phyloP scores from a whole-genome alignment of 2,888 invertebrate species.

The Xylophagus ater region DNA sequence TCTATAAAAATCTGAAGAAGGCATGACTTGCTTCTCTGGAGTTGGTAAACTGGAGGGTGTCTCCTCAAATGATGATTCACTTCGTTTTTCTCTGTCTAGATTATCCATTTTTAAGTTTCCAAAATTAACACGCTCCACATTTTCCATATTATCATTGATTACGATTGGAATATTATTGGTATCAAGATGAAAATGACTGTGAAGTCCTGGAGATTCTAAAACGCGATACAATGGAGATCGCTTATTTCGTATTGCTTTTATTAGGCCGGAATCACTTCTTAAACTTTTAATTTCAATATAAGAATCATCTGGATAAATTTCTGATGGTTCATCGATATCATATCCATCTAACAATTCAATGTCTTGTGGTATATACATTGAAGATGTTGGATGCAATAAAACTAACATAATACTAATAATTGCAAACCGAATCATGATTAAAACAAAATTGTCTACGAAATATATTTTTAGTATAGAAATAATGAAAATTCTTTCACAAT shows the following conservation, averaged over 20 bases:
- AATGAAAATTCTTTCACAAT: no score
- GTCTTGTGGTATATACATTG: slow-evolving; percentile 28
- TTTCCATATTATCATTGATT: slow-evolving; percentile 1
- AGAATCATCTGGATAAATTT: slow-evolving; percentile 26
- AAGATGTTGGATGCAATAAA: slow-evolving; percentile 2
- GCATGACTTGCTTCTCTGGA: slow-evolving; percentile 28
- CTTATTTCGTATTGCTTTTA: slow-evolving; percentile 28
- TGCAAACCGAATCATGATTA: no score
- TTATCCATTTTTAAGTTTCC: not conserved
- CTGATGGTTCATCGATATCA: slow-evolving; percentile 26
- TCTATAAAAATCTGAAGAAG: slow-evolving; percentile 49
- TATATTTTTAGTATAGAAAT: no score
- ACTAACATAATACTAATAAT: no score
- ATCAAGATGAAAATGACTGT: slow-evolving; percentile 20
- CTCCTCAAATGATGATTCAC: slow-evolving; percentile 14
- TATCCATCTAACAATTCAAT: slow-evolving; percentile 30
- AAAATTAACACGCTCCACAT: not conserved
- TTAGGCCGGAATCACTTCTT: slow-evolving; percentile 19
- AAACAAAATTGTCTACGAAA: no score
- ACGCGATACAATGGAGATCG: slow-evolving; percentile 22
- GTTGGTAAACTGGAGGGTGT: slow-evolving; percentile 18
- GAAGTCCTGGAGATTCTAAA: slow-evolving; percentile 20
- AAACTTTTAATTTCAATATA: slow-evolving; percentile 26
- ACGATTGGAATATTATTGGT: not conserved
- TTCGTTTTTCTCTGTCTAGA: slow-evolving; percentile 21